Evolutionary conservation across 2,888 invertebrate species (phyloP), one percentile per base, ranked within the genome.

Genomic region (Perithous albicinctus): DNA sequence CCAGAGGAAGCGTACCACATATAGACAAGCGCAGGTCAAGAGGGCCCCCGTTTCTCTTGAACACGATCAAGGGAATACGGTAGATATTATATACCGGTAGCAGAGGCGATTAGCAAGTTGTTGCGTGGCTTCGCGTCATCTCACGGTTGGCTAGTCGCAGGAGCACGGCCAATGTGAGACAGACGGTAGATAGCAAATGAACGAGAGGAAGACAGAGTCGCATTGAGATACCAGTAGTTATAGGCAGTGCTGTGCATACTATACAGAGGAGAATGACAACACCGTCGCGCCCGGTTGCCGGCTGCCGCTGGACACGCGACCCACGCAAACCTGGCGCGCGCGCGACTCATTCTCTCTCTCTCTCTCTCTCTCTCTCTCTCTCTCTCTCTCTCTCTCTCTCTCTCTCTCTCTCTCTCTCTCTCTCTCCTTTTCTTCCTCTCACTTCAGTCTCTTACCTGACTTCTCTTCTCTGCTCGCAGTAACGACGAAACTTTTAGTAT

Each of bases 101-200:
- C 88, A 56, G n/a, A n/a, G 54, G 74, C 82, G 85, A 86, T 87
- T 88, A 87, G 85, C 86, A 85, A 88, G 85, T 87, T 83, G 83
- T 83, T 83, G 87, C 86, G 80, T 87, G 86, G 85, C 84, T 84
- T 85, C 88, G 87, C 88, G 87, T 90, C 89, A 88, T 91, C 88
- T 88, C 88, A 89, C 87, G 88, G 87, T 90, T 89, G 87, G 88
- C 89, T 89, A 88, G 89, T 86, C 88, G 86, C 88, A 74, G 64
- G 74, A 83, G 74, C 82, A 41, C 83, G 83, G 81, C 72, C 29
- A n/a, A n/a, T 18, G 51, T 51, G 61, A 32, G 67, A 18, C 59
- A 76, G 32, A 51, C 75, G 75, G n/a, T 23, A 64, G 23, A 66
- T 64, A 48, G 48, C 15, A 48, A 35, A 18, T 61, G 48, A 72